These are phyloP conservation scores for Zootoca vivipara DNA, from an alignment of 2,113 vertebrate species.

Conservation along the genomic window DNA sequence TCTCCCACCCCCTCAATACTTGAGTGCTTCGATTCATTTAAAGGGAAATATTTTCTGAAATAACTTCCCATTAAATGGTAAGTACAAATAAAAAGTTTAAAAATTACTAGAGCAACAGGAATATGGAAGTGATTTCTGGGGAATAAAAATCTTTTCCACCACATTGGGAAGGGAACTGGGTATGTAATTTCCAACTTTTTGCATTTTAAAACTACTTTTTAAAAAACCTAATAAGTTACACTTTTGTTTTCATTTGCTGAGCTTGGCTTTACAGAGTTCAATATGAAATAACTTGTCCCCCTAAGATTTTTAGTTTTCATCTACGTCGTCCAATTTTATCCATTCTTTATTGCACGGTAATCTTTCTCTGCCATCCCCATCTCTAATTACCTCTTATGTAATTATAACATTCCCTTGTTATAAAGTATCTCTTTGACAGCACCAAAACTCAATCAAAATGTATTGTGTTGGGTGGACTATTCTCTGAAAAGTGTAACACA, in stretches of 20 bases:
- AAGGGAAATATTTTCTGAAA: neutral
- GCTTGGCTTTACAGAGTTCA: neutral
- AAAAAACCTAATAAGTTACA: neutral
- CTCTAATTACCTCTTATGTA: conserved; percentile 3
- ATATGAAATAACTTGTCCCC: neutral
- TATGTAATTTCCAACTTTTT: neutral
- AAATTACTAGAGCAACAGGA: neutral
- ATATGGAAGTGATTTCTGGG: neutral
- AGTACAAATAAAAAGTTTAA: neutral
- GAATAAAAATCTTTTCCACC: too few species aligned
- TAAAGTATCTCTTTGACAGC: neutral
- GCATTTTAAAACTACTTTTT: neutral
- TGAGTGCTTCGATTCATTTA: neutral
- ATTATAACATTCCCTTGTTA: neutral
- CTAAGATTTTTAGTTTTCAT: neutral
- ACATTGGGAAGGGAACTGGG: neutral
- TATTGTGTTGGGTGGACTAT: neutral
- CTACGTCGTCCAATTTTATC: neutral
- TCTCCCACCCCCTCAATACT: neutral
- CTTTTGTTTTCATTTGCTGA: neutral
- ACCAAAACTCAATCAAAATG: neutral
- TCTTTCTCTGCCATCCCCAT: neutral
- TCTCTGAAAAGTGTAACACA: neutral
- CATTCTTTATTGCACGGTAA: neutral
- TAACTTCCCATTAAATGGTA: neutral